Evolutionary conservation across 2,888 invertebrate species (phyloP).

Genomic region (Escarpia spicata): DNA sequence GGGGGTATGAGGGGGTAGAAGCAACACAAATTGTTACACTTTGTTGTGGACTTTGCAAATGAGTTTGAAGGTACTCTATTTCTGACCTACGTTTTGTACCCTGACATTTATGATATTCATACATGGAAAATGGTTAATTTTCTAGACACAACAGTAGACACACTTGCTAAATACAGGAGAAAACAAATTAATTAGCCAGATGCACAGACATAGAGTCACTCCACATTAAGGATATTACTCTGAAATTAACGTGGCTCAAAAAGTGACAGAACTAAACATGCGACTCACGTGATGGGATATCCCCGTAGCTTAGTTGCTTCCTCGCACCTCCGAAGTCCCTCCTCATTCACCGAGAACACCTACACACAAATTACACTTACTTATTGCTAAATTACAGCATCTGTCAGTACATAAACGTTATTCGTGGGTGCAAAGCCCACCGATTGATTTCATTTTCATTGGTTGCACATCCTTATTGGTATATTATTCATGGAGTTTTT

Average conservation of each 20-base stretch:
- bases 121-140: no score
- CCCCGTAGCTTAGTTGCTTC: constrained; percentile 85
- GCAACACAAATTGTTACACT: no score
- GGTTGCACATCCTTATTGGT: not conserved
- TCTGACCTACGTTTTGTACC: no score
- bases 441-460: not conserved
- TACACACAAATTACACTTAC: constrained; percentile 32
- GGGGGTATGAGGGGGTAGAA: no score
- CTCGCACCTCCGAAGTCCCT: constrained; percentile 86
- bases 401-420: not conserved
- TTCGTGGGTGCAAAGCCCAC: not conserved
- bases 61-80: no score
- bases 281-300: constrained; percentile 75
- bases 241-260: not conserved
- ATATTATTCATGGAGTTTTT: not conserved
- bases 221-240: not conserved
- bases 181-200: not conserved
- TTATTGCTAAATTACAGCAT: not conserved
- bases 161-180: not conserved
- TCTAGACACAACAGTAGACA: no score
- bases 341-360: constrained; percentile 72
- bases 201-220: no score
- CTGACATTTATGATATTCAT: no score
- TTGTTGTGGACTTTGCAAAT: no score
- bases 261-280: not conserved